Evolutionary conservation across 2,797 vertebrate genomes (phyloP).

Genomic region (Lerista edwardsae): DNA sequence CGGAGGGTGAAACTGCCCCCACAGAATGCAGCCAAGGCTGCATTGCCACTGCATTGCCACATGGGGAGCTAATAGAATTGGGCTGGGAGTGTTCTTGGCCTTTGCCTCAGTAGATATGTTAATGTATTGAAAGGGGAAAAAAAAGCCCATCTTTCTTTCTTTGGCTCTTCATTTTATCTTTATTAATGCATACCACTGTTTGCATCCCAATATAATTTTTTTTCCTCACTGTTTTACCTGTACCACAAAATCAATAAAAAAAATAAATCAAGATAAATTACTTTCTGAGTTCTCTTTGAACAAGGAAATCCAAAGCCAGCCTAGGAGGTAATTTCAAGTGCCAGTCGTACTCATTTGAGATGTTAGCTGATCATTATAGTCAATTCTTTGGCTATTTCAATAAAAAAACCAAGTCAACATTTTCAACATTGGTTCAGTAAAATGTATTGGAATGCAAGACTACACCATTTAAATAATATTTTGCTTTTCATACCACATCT

Average conservation of each 20-base stretch:
- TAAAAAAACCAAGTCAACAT: neutral
- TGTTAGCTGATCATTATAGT: neutral
- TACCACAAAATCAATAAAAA: neutral
- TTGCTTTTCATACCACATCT: too few relatives aligned
- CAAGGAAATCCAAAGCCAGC: neutral
- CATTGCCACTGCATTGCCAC: too few relatives aligned
- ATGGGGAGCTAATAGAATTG: too few relatives aligned
- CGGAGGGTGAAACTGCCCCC: too few relatives aligned
- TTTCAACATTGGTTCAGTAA: neutral
- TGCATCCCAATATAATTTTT: neutral
- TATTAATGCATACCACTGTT: slow-evolving; percentile 12
- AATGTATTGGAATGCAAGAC: too few relatives aligned
- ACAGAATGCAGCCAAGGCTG: too few relatives aligned
- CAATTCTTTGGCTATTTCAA: neutral
- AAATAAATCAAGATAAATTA: slow-evolving; percentile 7
- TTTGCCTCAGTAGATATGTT: neutral
- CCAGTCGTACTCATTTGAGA: neutral
- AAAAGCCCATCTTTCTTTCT: neutral
- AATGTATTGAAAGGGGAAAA: too few relatives aligned
- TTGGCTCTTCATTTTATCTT: slow-evolving; percentile 4
- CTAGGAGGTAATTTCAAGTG: neutral
- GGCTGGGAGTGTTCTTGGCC: neutral
- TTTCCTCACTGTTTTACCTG: neutral
- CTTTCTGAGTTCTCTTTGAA: slow-evolving; percentile 4
- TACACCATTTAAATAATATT: too few relatives aligned